Conservation (phyloP, 1,140 invertebrate genomes). For the Sweltsa coloradensis region DNA sequence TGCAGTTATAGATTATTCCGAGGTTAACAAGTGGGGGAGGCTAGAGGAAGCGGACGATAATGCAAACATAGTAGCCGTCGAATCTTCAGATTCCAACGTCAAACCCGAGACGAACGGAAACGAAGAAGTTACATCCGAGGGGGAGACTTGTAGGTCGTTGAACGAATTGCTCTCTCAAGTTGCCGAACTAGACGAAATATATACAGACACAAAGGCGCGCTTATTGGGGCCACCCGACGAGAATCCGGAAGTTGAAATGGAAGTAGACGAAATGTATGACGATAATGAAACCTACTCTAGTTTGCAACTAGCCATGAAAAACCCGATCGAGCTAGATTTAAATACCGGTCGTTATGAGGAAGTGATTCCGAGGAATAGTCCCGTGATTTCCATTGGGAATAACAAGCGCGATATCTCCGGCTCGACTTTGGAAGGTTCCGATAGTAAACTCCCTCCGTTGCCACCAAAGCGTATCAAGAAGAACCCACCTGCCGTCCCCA, state of each 20-base stretch:
- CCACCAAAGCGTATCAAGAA: constrained; percentile 67
- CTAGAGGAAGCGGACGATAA: constrained; percentile 13
- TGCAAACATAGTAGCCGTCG: constrained; percentile 2
- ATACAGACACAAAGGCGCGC: constrained; percentile 49
- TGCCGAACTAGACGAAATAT: constrained; percentile 62
- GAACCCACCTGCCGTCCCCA: constrained; percentile 23
- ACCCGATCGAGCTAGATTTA: constrained; percentile 51
- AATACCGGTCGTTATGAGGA: constrained; percentile 40
- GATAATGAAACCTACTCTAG: constrained; percentile 69
- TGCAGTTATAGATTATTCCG: constrained; percentile 27
- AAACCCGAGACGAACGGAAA: constrained; percentile 25
- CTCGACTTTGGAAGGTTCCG: constrained; percentile 13
- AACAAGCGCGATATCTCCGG: neutral
- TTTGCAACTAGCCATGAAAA: constrained; percentile 74
- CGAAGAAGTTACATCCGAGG: constrained; percentile 2
- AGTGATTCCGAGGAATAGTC: constrained; percentile 25
- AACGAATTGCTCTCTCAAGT: constrained; percentile 57
- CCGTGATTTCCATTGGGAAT: neutral
- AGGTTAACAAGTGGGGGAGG: constrained; percentile 19
- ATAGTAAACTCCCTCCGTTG: constrained; percentile 55
- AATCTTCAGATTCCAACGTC: too few relatives aligned
- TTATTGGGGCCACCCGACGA: constrained; percentile 19
- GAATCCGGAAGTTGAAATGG: constrained; percentile 24
- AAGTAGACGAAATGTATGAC: constrained; percentile 49
- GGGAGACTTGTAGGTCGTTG: constrained; percentile 37